Evolutionary conservation across 2,888 invertebrate genomes (phyloP), one percentile per base, ranked within the genome.

Genomic region (Gerosis bhagava): DNA sequence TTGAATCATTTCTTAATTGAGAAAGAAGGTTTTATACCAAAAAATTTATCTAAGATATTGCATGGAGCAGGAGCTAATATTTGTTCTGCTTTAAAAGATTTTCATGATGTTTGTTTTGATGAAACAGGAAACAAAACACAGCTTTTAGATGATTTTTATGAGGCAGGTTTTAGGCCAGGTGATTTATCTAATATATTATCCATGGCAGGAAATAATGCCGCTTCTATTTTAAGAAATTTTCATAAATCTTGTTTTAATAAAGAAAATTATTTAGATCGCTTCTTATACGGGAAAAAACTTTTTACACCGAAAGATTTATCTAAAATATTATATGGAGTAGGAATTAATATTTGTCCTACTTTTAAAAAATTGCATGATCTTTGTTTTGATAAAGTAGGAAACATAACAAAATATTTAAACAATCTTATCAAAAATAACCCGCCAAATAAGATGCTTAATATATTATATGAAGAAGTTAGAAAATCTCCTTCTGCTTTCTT

Each of bases 341-440:
- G 62, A 51, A 46, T 54, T 52, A 47, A 54, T 51, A 31, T 60
- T 62, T 57, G 57, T 57, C 17, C 50, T 46, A 40, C 7, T 25
- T 58, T 58, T 62, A 43, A 50, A 48, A 51, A 53, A 51, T 57
- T 35, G 22, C 34, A 35, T 58, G 57, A 55, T 40, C 51, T 65
- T 62, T 66, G 66, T 59, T 65, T 64, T 65, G 65, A 65, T 62
- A 58, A 60, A 50, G 57, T 21, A 43, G 69, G 67, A 58, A 67
- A 56, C 16, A 65, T 50, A 60, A 69, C 62, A 49, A 31, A 57
- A 31, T 67, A 68, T 62, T 63, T 69, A 53, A 65, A 60, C 6
- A 54, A 61, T 53, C 59, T 67, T 49, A 57, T 60, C 49, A 55
- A 57, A 53, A 56, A 59, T 51, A 21, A 49, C 8, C 34, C n/a